Base-by-base conservation (phyloP, 2,113 vertebrate genomes). In the Clarias batrachus region DNA sequence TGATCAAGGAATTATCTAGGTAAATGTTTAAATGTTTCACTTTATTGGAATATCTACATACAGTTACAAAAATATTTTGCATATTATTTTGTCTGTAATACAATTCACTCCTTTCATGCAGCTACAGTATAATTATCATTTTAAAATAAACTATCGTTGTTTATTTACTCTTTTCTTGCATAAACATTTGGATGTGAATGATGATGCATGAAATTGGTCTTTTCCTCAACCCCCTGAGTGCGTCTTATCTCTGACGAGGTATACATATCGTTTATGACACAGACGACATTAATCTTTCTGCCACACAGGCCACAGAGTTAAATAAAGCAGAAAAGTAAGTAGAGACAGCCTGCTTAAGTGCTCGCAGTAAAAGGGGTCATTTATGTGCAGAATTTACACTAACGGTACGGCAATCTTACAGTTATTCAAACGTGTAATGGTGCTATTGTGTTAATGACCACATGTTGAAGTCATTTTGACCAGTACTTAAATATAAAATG, bases 221-320 rank as follows among this genome's bases (percentile, higher is more conserved):
- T 57, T 87, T 85, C 65, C 17, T 85, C 79, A 68, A 48, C 27
- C 65, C 37, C 68, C 57, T 63, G 25, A 33, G 33, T 79, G 11
- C 59, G 52, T 13, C 57, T 81, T 86, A 81, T 88, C 86, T 88
- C 74, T 80, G 68, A 81, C 81, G 60, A 86, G 77, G 59, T 68
- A 33, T 23, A 86, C 81, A 89, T 48, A 87, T 74, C 30, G 79
- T 80, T 73, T 83, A 79, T 87, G 86, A 85, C 86, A 86, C 65
- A 13, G 48, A 76, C 41, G 57, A 59, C 84, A 88, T 86, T 84
- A 74, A 70, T 89, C 65, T 74, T 86, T 30, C 57, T 86, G 76
- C 48, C 84, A 86, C 74, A 81, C 57, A 60, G 65, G 52, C 54
- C 27, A 81, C 25, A 87, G 86, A 77, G 48, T 41, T 54, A 84